These are phyloP conservation scores for Orbicella faveolata DNA, from an alignment of 64 coral and sea anemone genomes.

Conservation along the genomic window DNA sequence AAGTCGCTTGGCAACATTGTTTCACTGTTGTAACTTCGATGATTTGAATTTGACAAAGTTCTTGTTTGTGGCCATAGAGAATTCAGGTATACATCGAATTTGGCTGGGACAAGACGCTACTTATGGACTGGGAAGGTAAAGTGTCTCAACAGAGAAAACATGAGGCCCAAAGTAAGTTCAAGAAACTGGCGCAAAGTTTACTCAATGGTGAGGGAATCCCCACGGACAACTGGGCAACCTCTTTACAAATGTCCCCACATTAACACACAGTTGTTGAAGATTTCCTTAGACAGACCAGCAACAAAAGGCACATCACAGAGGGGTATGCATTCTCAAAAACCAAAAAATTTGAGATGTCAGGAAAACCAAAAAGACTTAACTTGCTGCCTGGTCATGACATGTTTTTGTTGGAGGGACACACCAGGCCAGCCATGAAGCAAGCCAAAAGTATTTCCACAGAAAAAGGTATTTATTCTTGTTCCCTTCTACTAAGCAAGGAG, in stretches of 20 bases:
- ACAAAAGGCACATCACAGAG: constrained; percentile 28
- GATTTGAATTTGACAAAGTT: constrained; percentile 3
- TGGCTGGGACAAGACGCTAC: not conserved
- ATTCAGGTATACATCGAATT: constrained; percentile 19
- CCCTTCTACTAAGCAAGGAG: constrained; percentile 42
- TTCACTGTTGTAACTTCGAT: constrained; percentile 10
- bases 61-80: not conserved
- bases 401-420: constrained; percentile 69
- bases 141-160: not conserved
- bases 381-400: constrained; percentile 17
- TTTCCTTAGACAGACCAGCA: constrained; percentile 38
- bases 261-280: constrained; percentile 50
- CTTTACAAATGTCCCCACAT: constrained; percentile 23
- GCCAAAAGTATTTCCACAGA: constrained; percentile 41
- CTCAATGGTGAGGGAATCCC: constrained; percentile 2
- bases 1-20: not conserved
- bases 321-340: constrained; percentile 42
- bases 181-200: not conserved
- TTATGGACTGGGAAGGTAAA: not conserved
- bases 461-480: constrained; percentile 39
- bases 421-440: constrained; percentile 61
- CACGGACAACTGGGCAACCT: constrained; percentile 38
- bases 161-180: not conserved
- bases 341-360: constrained; percentile 34
- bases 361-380: constrained; percentile 20